These are phyloP conservation scores for Lydus trimaculatus DNA, from an alignment of 2,888 invertebrate species.

Conservation along the genomic window DNA sequence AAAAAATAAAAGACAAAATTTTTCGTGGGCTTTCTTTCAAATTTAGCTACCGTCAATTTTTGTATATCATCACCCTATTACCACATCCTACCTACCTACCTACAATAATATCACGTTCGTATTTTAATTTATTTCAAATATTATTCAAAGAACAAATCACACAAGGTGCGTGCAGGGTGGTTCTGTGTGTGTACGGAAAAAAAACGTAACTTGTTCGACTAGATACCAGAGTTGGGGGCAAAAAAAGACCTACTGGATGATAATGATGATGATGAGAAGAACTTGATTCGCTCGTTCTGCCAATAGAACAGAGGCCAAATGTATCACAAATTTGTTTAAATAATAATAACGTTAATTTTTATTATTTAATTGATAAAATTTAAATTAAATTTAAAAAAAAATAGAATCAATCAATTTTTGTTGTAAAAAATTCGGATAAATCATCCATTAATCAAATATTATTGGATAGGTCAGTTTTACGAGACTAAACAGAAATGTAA, in stretches of 20 bases:
- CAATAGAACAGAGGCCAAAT: not conserved
- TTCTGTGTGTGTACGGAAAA: not conserved
- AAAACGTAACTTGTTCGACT: constrained; percentile 7
- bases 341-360: not conserved
- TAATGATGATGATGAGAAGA: not conserved
- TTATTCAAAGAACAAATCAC: constrained; percentile 5
- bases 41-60: not conserved
- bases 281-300: not conserved
- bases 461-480: constrained; percentile 28
- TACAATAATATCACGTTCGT: not conserved
- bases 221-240: constrained; percentile 8
- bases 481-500: constrained; percentile 10
- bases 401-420: not conserved
- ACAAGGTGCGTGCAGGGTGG: not conserved
- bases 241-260: constrained; percentile 1
- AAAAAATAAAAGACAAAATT: not conserved
- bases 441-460: not conserved
- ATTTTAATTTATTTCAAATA: constrained; percentile 3
- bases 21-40: not conserved
- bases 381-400: not conserved
- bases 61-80: not conserved
- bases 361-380: not conserved
- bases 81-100: not conserved
- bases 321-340: not conserved
- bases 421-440: not conserved